These are phyloP conservation scores for Sipha flava DNA, from an alignment of 1,140 invertebrate species.

Conservation along the genomic window DNA sequence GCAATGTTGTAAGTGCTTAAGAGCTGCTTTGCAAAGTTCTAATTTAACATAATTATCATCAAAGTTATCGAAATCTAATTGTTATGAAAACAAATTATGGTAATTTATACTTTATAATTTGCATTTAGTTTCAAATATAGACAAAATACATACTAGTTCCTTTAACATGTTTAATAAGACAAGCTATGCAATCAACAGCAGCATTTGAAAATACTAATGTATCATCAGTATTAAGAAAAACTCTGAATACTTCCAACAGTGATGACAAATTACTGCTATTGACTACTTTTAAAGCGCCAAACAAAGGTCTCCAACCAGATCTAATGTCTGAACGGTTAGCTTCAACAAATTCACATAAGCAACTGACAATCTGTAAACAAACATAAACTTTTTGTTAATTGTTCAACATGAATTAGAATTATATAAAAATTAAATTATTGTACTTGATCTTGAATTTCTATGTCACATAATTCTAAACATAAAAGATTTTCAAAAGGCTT, in stretches of 20 bases:
- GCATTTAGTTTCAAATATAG: not conserved
- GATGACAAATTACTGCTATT: conserved; percentile 57
- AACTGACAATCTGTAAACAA: conserved; percentile 73
- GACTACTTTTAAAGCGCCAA: conserved; percentile 78
- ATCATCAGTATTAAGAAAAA: conserved; percentile 85
- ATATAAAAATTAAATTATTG: not conserved
- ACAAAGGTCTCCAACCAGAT: conserved; percentile 87
- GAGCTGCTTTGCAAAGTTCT: conserved; percentile 72
- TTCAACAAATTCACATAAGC: conserved; percentile 91
- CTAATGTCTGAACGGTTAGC: conserved; percentile 82
- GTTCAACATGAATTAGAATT: not conserved
- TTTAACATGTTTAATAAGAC: conserved; percentile 62
- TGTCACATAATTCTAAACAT: conserved; percentile 82
- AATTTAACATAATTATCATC: conserved; percentile 39
- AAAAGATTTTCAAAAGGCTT: conserved; percentile 92
- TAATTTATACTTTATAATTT: not conserved
- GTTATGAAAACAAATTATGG: not conserved
- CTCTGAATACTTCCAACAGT: conserved; percentile 83
- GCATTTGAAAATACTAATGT: conserved; percentile 88
- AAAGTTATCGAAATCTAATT: conserved; percentile 3
- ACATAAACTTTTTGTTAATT: not conserved
- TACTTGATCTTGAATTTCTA: conserved; percentile 80
- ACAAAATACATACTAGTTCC: conserved; percentile 45
- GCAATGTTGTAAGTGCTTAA: conserved; percentile 77
- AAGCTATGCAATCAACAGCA: conserved; percentile 84